Conservation (phyloP, 2,888 invertebrate genomes). For the Synanthedon tipuliformis region DNA sequence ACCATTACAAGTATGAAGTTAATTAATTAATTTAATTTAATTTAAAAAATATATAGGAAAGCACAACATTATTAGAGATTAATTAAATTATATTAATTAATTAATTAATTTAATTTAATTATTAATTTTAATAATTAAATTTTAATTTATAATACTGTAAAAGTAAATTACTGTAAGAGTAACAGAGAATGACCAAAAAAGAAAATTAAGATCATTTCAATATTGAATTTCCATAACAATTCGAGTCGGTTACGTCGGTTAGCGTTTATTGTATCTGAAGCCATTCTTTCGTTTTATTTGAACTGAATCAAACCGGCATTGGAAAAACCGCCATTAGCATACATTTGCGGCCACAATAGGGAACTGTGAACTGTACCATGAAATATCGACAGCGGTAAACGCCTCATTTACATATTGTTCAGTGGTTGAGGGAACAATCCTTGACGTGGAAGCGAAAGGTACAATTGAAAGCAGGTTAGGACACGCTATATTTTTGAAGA, state of each 20-base stretch:
- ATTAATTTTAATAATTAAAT: too few relatives aligned
- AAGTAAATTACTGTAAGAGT: too few relatives aligned
- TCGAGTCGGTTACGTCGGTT: background rate
- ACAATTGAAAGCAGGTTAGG: background rate
- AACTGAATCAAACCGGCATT: constrained; percentile 12
- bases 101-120: too few relatives aligned
- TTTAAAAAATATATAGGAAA: too few relatives aligned
- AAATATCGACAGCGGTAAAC: constrained; percentile 22
- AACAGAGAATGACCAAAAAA: too few relatives aligned
- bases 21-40: too few relatives aligned
- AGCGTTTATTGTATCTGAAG: background rate
- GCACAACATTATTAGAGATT: too few relatives aligned
- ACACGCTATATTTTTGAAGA: too few relatives aligned
- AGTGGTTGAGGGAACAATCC: constrained; percentile 2
- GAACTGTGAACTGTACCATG: constrained; percentile 12
- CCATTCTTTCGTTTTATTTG: constrained; percentile 1
- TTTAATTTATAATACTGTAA: too few relatives aligned
- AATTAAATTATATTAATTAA: too few relatives aligned
- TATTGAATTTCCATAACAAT: background rate
- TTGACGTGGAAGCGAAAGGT: background rate
- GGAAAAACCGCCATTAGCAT: constrained; percentile 17
- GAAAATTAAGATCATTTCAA: too few relatives aligned
- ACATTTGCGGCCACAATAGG: constrained; percentile 22
- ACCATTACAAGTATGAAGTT: too few relatives aligned
- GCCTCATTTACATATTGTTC: constrained; percentile 31